phyloP scores from a whole-genome alignment of 2,888 invertebrate genomes.

The Lepas anatifera region DNA sequence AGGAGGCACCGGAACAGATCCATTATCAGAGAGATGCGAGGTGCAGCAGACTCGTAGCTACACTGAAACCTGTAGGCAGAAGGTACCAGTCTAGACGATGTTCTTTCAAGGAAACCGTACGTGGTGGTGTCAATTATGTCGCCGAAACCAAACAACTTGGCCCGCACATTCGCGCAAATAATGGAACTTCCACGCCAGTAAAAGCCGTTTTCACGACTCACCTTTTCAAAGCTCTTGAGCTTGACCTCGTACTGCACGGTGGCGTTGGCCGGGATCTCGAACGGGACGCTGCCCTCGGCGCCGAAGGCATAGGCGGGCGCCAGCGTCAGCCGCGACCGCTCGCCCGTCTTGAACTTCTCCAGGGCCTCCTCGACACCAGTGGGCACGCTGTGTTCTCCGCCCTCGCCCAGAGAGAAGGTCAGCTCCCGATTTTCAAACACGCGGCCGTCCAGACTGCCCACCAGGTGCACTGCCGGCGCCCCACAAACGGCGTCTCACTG shows the following conservation, averaged over 20 bases:
- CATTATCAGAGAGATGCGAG: too few relatives aligned
- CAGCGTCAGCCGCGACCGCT: constrained; percentile 59
- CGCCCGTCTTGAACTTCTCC: constrained; percentile 64
- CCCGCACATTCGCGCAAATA: too few relatives aligned
- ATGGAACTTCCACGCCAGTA: too few relatives aligned
- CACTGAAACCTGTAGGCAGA: too few relatives aligned
- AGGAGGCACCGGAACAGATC: too few relatives aligned
- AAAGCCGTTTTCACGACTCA: constrained; percentile 34
- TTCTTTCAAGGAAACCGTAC: too few relatives aligned
- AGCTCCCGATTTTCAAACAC: constrained; percentile 71
- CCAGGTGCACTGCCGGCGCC: constrained; percentile 56
- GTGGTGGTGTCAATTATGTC: too few relatives aligned
- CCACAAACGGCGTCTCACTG: too few relatives aligned
- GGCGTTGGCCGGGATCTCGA: constrained; percentile 65
- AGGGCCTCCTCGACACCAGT: constrained; percentile 72
- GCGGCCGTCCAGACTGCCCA: constrained; percentile 49
- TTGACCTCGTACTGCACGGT: constrained; percentile 67
- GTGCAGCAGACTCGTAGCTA: too few relatives aligned
- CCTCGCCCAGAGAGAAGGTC: constrained; percentile 75
- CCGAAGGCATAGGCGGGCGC: constrained; percentile 72
- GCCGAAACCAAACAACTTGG: too few relatives aligned
- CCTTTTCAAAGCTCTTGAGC: constrained; percentile 66
- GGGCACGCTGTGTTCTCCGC: constrained; percentile 56
- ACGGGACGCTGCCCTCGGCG: constrained; percentile 49
- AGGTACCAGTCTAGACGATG: too few relatives aligned